phyloP scores from a whole-genome alignment of 2,888 invertebrate genomes.

The Cheilosia variabilis region DNA sequence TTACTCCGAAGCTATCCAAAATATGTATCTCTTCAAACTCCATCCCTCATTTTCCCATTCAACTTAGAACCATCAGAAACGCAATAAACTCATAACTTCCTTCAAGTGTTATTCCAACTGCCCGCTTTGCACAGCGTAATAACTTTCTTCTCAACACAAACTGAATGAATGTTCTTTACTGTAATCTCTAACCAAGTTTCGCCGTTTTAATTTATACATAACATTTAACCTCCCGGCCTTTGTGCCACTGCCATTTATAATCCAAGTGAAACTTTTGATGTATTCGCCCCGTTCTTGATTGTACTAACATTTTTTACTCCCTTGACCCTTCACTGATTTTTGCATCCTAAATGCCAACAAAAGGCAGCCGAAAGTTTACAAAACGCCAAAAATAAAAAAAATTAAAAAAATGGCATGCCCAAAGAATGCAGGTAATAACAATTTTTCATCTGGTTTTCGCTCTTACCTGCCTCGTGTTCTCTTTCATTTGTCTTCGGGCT shows the following conservation, averaged over 20 bases:
- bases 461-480: constrained; percentile 87
- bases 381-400: constrained; percentile 11
- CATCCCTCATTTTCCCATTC: too few relatives aligned
- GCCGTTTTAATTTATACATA: constrained; percentile 21
- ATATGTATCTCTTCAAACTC: too few relatives aligned
- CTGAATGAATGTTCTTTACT: constrained; percentile 13
- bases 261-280: constrained; percentile 25
- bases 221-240: constrained; percentile 9
- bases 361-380: not conserved
- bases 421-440: constrained; percentile 23
- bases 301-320: constrained; percentile 5
- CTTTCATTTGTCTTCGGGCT: constrained; percentile 91
- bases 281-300: not conserved
- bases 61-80: too few relatives aligned
- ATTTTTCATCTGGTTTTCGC: constrained; percentile 48
- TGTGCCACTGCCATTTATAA: not conserved
- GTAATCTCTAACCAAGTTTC: constrained; percentile 12
- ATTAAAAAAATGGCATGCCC: constrained; percentile 1
- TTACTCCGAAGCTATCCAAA: too few relatives aligned
- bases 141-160: constrained; percentile 3
- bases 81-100: too few relatives aligned
- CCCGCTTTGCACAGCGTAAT: not conserved
- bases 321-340: constrained; percentile 30
- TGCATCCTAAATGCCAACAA: constrained; percentile 3
- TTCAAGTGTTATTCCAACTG: not conserved